Base-by-base conservation (phyloP, 2,888 invertebrate genomes). In the Plebejus anna region DNA sequence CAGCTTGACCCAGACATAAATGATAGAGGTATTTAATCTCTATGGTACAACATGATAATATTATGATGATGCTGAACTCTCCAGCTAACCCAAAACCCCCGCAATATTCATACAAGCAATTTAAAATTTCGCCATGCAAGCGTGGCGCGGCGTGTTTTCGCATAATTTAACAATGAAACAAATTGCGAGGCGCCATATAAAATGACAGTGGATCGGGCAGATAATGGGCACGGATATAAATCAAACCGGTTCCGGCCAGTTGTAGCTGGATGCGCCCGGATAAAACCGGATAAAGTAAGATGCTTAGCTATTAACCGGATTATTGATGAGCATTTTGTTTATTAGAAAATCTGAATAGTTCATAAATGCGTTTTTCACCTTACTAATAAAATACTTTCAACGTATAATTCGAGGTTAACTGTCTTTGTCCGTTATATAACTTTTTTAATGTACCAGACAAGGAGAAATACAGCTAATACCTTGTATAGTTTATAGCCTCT, bases 171-270 rank as follows among this genome's bases (percentile, higher is more conserved):
- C 38, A 71, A 42, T 71, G 42, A 71, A 38, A 71, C 71, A 9
- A 71, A 71, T 71, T 71, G 71, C 38, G 38, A 42, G 71, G 71
- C n/a, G 42, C 71, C 71, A 22, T 66, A 16, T 36, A 66, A 28
- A 38, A 22, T 42, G 71, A 42, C 42, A 42, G 38, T n/a, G 71
- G 42, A 71, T 42, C 79, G 70, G 77, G 32, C 61, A 32, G 71
- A 78, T 76, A 76, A 76, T 42, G 76, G 76, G 81, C 77, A 77
- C 78, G 77, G 78, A 59, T 76, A 78, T 80, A 79, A 78, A 81
- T 81, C 78, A 81, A 76, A 75, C 80, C 79, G 76, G 73, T 77
- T 38, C 47, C 70, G 71, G n/a, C 70, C 77, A 78, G 75, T 47
- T 76, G 42, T 22, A 47, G 47, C 75, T 51, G 70, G 36, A 66